phyloP scores from a whole-genome alignment of 2,797 vertebrate species.

The Catostomus latipinnis region DNA sequence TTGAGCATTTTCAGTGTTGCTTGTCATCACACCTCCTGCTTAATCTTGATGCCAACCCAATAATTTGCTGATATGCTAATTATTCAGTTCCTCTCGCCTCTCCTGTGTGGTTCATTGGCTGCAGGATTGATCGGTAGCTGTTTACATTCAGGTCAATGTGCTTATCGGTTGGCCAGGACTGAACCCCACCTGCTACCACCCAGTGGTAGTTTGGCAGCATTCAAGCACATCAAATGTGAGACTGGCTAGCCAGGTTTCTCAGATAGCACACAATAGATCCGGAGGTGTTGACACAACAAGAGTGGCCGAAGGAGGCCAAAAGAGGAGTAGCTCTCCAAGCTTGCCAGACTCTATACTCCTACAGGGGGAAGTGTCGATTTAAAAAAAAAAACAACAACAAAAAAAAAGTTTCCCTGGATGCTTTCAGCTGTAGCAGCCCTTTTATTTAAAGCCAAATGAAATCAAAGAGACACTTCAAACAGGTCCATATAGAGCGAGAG shows the following conservation, averaged over 20 bases:
- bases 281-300: slow-evolving; percentile 34
- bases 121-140: slow-evolving; percentile 55
- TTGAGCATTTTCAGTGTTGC: slow-evolving; percentile 33
- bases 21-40: slow-evolving; percentile 38
- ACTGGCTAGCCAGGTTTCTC: slow-evolving; percentile 35
- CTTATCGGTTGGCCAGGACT: slow-evolving; percentile 51
- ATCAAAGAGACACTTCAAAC: slow-evolving; percentile 42
- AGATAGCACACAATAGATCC: slow-evolving; percentile 43
- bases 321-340: slow-evolving; percentile 27
- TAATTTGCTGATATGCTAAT: slow-evolving; percentile 47
- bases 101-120: slow-evolving; percentile 43
- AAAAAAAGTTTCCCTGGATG: slow-evolving; percentile 28
- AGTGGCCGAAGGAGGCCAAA: slow-evolving; percentile 36
- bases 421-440: not conserved
- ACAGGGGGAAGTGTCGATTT: slow-evolving; percentile 7
- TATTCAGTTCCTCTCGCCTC: slow-evolving; percentile 40
- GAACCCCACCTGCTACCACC: slow-evolving; percentile 56
- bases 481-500: not conserved
- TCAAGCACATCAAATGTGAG: slow-evolving; percentile 9
- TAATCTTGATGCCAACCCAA: slow-evolving; percentile 52
- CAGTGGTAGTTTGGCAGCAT: slow-evolving; percentile 41
- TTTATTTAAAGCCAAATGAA: slow-evolving; percentile 40
- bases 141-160: slow-evolving; percentile 57
- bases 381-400: not conserved
- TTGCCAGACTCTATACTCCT: slow-evolving; percentile 35